phyloP scores from a whole-genome alignment of 2,113 vertebrate species.

The Triplophysa dalaica region DNA sequence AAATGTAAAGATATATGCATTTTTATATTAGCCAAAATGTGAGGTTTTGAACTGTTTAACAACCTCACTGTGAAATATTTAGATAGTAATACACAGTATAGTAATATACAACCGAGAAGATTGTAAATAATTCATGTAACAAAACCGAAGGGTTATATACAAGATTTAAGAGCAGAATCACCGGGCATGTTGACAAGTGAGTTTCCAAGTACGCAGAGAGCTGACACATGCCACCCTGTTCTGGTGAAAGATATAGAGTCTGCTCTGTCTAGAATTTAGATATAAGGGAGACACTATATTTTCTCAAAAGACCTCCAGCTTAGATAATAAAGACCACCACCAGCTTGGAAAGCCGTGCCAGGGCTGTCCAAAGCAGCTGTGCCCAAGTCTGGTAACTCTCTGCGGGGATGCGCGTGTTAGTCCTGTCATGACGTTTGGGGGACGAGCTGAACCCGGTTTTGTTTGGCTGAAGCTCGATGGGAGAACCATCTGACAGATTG shows the following conservation, averaged over 20 bases:
- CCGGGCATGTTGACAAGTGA: constrained; percentile 44
- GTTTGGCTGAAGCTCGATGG: constrained; percentile 23
- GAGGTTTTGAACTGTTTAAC: neutral
- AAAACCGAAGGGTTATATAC: constrained; percentile 22
- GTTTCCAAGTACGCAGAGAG: constrained; percentile 18
- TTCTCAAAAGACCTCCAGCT: constrained; percentile 55
- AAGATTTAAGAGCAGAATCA: constrained; percentile 40
- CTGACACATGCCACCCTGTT: constrained; percentile 17
- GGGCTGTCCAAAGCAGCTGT: constrained; percentile 66
- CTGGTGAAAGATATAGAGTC: constrained; percentile 40
- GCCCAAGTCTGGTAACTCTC: constrained; percentile 54
- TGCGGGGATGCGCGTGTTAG: constrained; percentile 58
- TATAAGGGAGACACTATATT: constrained; percentile 17
- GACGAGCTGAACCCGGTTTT: constrained; percentile 44
- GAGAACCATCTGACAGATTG: constrained; percentile 58
- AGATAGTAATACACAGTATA: too few relatives aligned
- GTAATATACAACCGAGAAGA: neutral
- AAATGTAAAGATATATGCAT: neutral
- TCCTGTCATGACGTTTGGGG: constrained; percentile 57
- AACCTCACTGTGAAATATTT: neutral
- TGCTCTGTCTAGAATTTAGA: constrained; percentile 32
- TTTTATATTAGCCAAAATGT: neutral
- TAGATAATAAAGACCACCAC: constrained; percentile 46
- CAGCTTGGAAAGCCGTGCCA: constrained; percentile 53
- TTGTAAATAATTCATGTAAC: constrained; percentile 9